These are phyloP conservation scores for Pangasius krempfi DNA, from an alignment of 2,797 vertebrate species.

Conservation along the genomic window DNA sequence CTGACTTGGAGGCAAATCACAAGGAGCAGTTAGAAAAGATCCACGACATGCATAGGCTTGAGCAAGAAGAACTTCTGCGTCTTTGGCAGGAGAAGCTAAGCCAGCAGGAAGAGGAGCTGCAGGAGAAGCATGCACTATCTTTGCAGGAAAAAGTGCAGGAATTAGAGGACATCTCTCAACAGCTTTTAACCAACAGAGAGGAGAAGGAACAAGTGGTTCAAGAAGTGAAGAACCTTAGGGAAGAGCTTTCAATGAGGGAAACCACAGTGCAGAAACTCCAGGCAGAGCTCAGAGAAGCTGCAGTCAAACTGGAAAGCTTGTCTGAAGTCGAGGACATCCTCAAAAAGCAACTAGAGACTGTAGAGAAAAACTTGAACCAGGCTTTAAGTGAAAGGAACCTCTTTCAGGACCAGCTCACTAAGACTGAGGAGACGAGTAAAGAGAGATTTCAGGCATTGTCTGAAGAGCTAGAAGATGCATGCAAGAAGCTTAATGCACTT, in stretches of 20 bases:
- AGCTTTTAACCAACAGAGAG: constrained; percentile 67
- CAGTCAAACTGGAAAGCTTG: constrained; percentile 72
- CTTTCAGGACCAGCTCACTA: constrained; percentile 78
- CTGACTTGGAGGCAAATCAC: constrained; percentile 86
- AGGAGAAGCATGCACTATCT: constrained; percentile 76
- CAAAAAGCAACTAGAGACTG: constrained; percentile 79
- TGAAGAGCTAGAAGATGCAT: constrained; percentile 71
- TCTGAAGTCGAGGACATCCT: constrained; percentile 76
- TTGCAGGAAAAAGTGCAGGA: constrained; percentile 85
- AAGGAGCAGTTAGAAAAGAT: constrained; percentile 85
- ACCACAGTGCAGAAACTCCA: constrained; percentile 81
- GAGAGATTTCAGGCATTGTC: constrained; percentile 72
- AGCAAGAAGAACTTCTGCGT: constrained; percentile 71
- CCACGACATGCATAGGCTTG: constrained; percentile 70
- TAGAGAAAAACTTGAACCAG: constrained; percentile 80
- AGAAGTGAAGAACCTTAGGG: constrained; percentile 77
- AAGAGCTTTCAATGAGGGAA: constrained; percentile 77
- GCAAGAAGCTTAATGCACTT: constrained; percentile 74
- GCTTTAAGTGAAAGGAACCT: constrained; percentile 78
- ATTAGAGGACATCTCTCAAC: constrained; percentile 76
- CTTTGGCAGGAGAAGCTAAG: constrained; percentile 80
- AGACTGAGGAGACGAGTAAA: constrained; percentile 73
- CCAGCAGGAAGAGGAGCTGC: constrained; percentile 82
- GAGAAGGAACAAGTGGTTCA: constrained; percentile 75
- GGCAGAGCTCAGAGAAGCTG: constrained; percentile 81